A percentile compares a stretch with the other conserved stretches of the same genome.
Evolutionary conservation across 1,140 invertebrate genomes (phyloP).

Genomic region (Reticulitermes speratus): DNA sequence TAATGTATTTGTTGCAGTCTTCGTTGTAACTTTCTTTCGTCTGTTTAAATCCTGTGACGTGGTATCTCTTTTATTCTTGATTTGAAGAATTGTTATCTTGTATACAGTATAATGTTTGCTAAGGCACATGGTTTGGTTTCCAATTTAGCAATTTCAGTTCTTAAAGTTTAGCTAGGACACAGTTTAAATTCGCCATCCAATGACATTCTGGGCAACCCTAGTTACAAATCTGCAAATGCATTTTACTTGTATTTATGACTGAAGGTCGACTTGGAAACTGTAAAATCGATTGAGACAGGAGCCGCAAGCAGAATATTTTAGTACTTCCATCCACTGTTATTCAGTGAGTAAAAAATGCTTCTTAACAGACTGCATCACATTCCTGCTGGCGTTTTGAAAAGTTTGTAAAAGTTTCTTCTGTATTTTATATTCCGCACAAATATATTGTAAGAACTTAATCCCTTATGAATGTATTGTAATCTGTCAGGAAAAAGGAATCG

Average conservation of each 20-base stretch:
- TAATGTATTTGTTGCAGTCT: too few relatives aligned
- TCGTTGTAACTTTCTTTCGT: too few relatives aligned
- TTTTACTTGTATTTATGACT: neutral
- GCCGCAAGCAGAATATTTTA: neutral
- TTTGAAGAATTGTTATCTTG: too few relatives aligned
- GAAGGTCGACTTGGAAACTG: neutral
- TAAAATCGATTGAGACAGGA: neutral
- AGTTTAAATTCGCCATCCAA: neutral
- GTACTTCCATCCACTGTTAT: neutral
- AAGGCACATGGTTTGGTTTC: neutral
- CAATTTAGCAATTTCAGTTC: neutral
- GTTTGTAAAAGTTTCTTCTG: neutral
- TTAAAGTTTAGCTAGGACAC: neutral
- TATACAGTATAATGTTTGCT: neutral
- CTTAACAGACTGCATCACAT: neutral
- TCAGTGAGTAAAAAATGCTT: neutral
- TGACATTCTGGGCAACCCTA: neutral
- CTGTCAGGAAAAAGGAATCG: neutral
- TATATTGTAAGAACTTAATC: neutral
- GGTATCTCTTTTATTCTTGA: too few relatives aligned
- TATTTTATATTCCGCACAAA: neutral
- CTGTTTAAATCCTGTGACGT: too few relatives aligned
- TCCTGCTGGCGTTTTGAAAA: neutral
- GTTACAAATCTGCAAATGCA: neutral
- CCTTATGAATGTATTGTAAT: neutral